Base-by-base conservation (phyloP, 2,113 vertebrate species). In the Oplegnathus fasciatus region DNA sequence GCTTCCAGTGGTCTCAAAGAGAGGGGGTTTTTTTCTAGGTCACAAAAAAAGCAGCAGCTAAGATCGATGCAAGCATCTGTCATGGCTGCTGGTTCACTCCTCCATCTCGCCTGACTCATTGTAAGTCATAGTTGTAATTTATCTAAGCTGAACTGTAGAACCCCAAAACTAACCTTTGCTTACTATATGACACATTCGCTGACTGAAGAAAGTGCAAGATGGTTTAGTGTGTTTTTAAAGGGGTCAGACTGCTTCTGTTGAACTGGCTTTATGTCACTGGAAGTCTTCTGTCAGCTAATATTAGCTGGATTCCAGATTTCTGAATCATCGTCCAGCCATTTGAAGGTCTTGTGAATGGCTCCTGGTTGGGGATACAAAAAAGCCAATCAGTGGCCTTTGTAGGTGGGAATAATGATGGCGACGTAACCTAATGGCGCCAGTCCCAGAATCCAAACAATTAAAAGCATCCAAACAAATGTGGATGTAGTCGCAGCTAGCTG, bases 21-120 rank as follows among this genome's bases (percentile, higher is more conserved):
- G 30, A 37, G 24, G 26, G 11, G 15, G 3, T 9, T 79, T 78
- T 20, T 48, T 79, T 60, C 30, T 28, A 20, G n/a, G 18, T 72
- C 58, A 62, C 30, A 34, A 30, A n/a, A 61, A 79, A 20, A 40
- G n/a, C 44, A 42, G 30, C 55, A 54, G 65, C 55, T 14, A 30
- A 55, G 28, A 77, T 76, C 55, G 7, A 77, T 64, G 14, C 13
- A 9, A 62, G 55, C 72, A 62, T 30, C 80, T 30, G 54, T 68
- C 62, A 40, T 1, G 32, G 55, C 44, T 82, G 54, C 32, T 44
- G 72, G 14, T 46, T 55, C 73, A 44, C 55, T 54, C 64, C 80
- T 61, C 55, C 44, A 18, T 13, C 52, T 28, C 28, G 3, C 8
- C 64, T 40, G 42, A 82, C 10, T 50, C 80, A 61, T 8, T 28